These are phyloP conservation scores for Sinocyclocheilus anophthalmus DNA, from an alignment of 2,113 vertebrate genomes.

Conservation along the genomic window DNA sequence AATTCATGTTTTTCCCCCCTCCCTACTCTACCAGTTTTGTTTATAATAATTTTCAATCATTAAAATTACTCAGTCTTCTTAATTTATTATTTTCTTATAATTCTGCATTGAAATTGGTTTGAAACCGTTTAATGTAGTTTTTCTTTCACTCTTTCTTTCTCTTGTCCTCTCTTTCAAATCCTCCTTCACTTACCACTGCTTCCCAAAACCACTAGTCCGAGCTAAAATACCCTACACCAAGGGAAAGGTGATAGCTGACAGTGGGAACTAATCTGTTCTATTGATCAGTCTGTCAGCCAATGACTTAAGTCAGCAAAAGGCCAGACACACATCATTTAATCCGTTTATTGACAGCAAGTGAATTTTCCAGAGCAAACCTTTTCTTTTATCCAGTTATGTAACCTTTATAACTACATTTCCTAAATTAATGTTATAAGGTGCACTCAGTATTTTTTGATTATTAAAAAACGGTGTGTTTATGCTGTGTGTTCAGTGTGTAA, in stretches of 20 bases:
- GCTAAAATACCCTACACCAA: constrained; percentile 66
- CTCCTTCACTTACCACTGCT: constrained; percentile 35
- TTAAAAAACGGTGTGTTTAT: too few relatives aligned
- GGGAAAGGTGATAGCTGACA: constrained; percentile 80
- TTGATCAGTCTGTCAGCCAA: constrained; percentile 75
- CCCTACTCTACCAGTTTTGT: not conserved
- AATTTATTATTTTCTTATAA: not conserved
- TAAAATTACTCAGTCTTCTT: not conserved
- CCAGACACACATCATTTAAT: constrained; percentile 70
- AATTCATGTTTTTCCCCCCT: not conserved
- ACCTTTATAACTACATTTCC: not conserved
- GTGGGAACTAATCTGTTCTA: constrained; percentile 78
- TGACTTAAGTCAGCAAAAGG: constrained; percentile 71
- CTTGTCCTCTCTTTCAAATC: constrained; percentile 20
- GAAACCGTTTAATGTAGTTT: not conserved
- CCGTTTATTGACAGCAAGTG: constrained; percentile 50
- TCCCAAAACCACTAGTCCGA: constrained; percentile 54
- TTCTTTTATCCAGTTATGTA: not conserved
- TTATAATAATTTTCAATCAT: not conserved
- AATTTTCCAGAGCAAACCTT: not conserved
- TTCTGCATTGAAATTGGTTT: not conserved
- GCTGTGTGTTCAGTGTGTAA: too few relatives aligned
- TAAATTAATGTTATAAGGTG: not conserved
- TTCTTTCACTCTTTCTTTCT: not conserved
- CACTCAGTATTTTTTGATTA: not conserved